Conservation (phyloP, 2,113 vertebrate species). For the Xiphias gladius region DNA sequence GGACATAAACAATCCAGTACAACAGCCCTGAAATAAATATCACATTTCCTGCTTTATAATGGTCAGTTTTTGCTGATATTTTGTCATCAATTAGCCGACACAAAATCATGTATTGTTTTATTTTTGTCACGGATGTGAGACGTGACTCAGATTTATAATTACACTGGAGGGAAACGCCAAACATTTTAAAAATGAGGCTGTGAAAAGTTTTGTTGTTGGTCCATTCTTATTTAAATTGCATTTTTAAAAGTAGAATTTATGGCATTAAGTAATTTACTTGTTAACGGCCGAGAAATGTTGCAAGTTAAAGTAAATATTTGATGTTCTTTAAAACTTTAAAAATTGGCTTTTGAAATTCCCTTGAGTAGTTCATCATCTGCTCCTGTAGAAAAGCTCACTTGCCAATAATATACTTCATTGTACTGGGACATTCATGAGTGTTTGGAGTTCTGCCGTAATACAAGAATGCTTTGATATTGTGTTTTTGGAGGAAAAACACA, state of each 20-base stretch:
- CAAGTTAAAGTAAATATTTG: conserved; percentile 15
- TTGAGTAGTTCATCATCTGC: background rate
- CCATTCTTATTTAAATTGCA: conserved; percentile 2
- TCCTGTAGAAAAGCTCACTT: background rate
- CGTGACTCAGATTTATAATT: background rate
- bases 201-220: background rate
- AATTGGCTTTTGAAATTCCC: background rate
- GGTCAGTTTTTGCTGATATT: background rate
- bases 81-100: background rate
- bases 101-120: background rate
- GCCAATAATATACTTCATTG: background rate
- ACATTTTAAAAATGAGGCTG: background rate
- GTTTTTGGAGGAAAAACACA: background rate
- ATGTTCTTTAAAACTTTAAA: conserved; percentile 3
- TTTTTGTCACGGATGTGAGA: background rate
- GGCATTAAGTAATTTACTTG: background rate
- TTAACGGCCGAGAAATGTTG: background rate
- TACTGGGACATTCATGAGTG: background rate
- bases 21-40: background rate
- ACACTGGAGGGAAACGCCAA: background rate
- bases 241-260: background rate
- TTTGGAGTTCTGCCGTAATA: background rate
- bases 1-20: background rate
- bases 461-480: background rate
- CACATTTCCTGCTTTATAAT: background rate